Conservation (phyloP, 1,140 invertebrate species). For the Colletes gigas region DNA sequence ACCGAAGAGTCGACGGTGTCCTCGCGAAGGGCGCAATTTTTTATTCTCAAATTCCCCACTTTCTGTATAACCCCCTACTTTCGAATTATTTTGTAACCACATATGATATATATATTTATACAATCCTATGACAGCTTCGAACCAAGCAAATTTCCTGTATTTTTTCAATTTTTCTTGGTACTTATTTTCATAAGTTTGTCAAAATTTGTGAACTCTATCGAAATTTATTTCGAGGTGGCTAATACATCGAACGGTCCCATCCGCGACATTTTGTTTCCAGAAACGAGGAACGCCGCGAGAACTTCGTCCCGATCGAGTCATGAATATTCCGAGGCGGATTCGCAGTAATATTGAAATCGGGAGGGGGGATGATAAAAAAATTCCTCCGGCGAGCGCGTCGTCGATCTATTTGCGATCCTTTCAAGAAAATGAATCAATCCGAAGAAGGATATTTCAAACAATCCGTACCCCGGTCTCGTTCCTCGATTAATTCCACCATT, state of each 20-base stretch:
- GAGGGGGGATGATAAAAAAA: slow-evolving; percentile 33
- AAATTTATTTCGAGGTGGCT: too few relatives aligned
- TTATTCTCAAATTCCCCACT: background rate
- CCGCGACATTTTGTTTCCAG: too few relatives aligned
- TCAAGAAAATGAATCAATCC: slow-evolving; percentile 32
- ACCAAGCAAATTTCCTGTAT: too few relatives aligned
- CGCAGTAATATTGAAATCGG: slow-evolving; percentile 15
- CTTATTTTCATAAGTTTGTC: too few relatives aligned
- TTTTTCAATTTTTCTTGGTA: too few relatives aligned
- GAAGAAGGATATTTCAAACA: slow-evolving; percentile 22
- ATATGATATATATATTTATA: too few relatives aligned
- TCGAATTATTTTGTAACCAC: too few relatives aligned
- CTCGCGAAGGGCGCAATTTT: background rate
- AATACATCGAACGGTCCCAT: too few relatives aligned
- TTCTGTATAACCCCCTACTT: background rate
- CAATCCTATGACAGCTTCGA: too few relatives aligned
- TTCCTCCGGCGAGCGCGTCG: background rate
- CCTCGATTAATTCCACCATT: slow-evolving; percentile 31
- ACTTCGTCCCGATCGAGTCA: slow-evolving; percentile 9
- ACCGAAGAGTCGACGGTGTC: background rate
- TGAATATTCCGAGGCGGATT: slow-evolving; percentile 35
- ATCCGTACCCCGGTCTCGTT: background rate
- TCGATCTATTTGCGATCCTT: slow-evolving; percentile 46
- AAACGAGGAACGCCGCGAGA: too few relatives aligned
- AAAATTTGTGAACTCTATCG: too few relatives aligned